phyloP scores from a whole-genome alignment of 1,140 invertebrate genomes.

The Apolygus lucorum region DNA sequence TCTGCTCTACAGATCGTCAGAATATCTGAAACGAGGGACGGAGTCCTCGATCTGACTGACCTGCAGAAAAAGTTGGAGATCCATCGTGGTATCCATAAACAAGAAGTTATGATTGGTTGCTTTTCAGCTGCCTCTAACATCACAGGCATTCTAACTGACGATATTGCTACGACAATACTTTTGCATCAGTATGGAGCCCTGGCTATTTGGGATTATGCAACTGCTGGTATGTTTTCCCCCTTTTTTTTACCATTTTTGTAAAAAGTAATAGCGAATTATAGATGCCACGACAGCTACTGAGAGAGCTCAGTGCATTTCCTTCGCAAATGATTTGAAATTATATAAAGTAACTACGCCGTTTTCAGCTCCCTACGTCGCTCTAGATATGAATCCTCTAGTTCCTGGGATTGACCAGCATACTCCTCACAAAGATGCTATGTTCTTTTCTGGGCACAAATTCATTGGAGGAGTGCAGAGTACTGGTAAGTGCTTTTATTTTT shows the following conservation, averaged over 20 bases:
- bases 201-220: conserved; percentile 84
- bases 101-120: conserved; percentile 65
- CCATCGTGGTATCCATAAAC: conserved; percentile 42
- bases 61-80: conserved; percentile 61
- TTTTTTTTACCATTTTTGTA: background rate
- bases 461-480: conserved; percentile 82
- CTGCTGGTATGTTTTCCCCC: conserved; percentile 46
- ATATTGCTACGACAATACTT: conserved; percentile 68
- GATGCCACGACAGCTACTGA: too few species aligned
- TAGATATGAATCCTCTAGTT: conserved; percentile 79
- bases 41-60: conserved; percentile 67
- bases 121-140: conserved; percentile 82
- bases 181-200: conserved; percentile 75
- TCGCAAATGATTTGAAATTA: too few species aligned
- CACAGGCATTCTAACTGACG: conserved; percentile 78
- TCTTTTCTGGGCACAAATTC: conserved; percentile 86
- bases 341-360: too few species aligned
- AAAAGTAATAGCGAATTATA: too few species aligned
- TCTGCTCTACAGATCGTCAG: conserved; percentile 70
- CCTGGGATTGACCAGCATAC: conserved; percentile 55
- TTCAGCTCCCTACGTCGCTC: conserved; percentile 62
- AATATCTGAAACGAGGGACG: conserved; percentile 66
- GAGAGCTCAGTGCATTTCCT: too few species aligned
- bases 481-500: too few species aligned
- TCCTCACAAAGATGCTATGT: conserved; percentile 80